Percentiles rank a stretch among this genome's conserved stretches.
These are phyloP conservation scores for Origma solitaria DNA, from an alignment of 2,113 vertebrate species.

Conservation along the genomic window DNA sequence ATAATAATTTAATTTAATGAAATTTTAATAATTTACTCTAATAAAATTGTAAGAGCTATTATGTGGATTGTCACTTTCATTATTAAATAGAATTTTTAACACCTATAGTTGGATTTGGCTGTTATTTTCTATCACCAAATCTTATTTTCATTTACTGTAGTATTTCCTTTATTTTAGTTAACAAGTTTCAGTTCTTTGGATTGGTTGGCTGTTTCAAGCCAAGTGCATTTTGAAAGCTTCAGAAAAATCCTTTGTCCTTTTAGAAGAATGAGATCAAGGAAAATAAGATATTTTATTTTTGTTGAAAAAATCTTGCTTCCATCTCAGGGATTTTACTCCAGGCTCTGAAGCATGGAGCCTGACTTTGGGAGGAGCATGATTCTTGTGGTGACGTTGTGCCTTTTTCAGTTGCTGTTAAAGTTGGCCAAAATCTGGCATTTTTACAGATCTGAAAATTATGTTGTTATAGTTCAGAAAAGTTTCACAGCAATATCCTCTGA, in stretches of 20 bases:
- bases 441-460: background rate
- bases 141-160: background rate
- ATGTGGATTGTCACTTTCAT: background rate
- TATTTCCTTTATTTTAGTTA: background rate
- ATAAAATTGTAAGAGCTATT: background rate
- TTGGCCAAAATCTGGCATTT: background rate
- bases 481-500: background rate
- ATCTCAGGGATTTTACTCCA: background rate
- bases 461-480: background rate
- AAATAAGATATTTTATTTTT: background rate
- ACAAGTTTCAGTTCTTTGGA: background rate
- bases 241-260: background rate
- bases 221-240: background rate
- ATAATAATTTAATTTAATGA: background rate
- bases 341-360: background rate
- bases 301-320: background rate
- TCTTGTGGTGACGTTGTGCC: background rate
- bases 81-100: background rate
- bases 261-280: background rate
- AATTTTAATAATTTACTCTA: background rate
- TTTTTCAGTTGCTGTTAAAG: background rate
- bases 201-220: background rate
- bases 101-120: background rate
- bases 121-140: background rate
- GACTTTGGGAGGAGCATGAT: background rate